These are phyloP conservation scores for Gortyna flavago DNA, from an alignment of 2,888 invertebrate genomes.

Conservation along the genomic window DNA sequence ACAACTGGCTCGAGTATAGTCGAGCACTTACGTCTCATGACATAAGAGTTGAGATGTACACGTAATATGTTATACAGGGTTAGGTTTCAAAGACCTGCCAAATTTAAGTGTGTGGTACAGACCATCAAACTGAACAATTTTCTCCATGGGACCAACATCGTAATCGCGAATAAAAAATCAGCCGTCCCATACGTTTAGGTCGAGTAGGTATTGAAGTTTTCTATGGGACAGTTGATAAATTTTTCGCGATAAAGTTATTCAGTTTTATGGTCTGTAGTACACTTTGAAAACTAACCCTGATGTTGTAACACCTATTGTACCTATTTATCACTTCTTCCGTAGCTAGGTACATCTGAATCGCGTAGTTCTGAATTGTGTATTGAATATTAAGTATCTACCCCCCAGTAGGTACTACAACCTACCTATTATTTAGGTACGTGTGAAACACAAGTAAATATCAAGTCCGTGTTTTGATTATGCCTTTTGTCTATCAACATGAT, in stretches of 20 bases:
- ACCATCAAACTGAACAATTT: too few relatives aligned
- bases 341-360: slow-evolving; percentile 6
- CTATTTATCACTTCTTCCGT: slow-evolving; percentile 22
- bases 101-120: too few relatives aligned
- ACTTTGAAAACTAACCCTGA: neutral
- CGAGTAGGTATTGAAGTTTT: too few relatives aligned
- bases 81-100: too few relatives aligned
- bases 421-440: neutral
- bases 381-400: slow-evolving; percentile 6
- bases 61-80: slow-evolving; percentile 19
- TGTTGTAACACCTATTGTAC: slow-evolving; percentile 15
- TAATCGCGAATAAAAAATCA: too few relatives aligned
- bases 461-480: neutral
- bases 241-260: too few relatives aligned
- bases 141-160: too few relatives aligned
- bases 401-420: neutral
- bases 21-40: slow-evolving; percentile 27
- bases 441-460: slow-evolving; percentile 2
- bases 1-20: slow-evolving; percentile 57
- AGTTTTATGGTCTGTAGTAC: too few relatives aligned
- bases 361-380: slow-evolving; percentile 25
- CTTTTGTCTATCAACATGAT: slow-evolving; percentile 11
- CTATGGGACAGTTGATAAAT: too few relatives aligned
- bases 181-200: too few relatives aligned
- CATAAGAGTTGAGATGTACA: neutral